Percentiles rank a stretch among this genome's conserved stretches.
Conservation (phyloP, 2,888 invertebrate genomes). For the Oscheius onirici region DNA sequence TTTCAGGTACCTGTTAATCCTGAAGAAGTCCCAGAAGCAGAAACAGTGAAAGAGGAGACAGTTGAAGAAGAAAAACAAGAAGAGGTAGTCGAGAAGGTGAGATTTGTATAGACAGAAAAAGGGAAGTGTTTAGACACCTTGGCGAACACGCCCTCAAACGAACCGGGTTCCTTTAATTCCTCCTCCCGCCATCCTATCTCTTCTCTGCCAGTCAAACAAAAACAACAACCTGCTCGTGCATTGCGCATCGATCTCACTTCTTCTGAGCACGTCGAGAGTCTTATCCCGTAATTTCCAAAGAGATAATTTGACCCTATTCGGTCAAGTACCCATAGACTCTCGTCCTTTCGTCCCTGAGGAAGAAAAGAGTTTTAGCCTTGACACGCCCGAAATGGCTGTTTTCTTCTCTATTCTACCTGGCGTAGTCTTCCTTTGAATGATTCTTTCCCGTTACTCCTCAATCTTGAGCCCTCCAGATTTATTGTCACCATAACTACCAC, state of each 20-base stretch:
- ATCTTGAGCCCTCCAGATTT: neutral
- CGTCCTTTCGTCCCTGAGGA: neutral
- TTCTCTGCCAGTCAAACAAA: neutral
- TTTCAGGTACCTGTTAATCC: neutral
- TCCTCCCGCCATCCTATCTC: neutral
- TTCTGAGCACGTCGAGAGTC: neutral
- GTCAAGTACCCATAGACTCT: neutral
- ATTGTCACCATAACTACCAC: neutral
- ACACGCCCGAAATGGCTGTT: conserved; percentile 6
- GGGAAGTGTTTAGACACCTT: neutral
- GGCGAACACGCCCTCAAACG: neutral
- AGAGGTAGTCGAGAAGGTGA: neutral
- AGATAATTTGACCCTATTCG: conserved; percentile 1
- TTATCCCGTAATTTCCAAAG: neutral
- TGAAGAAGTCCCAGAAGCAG: neutral
- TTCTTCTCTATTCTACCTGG: neutral
- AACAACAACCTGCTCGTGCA: conserved; percentile 22
- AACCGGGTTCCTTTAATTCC: neutral
- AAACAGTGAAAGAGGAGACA: no score
- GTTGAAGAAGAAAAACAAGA: neutral
- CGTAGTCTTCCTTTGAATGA: neutral
- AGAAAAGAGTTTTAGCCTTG: conserved; percentile 11
- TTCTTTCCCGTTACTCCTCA: neutral
- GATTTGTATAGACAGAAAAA: neutral
- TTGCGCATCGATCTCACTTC: conserved; percentile 4